Conservation (phyloP, 2,113 vertebrate species). For the Ginglymostoma cirratum region DNA sequence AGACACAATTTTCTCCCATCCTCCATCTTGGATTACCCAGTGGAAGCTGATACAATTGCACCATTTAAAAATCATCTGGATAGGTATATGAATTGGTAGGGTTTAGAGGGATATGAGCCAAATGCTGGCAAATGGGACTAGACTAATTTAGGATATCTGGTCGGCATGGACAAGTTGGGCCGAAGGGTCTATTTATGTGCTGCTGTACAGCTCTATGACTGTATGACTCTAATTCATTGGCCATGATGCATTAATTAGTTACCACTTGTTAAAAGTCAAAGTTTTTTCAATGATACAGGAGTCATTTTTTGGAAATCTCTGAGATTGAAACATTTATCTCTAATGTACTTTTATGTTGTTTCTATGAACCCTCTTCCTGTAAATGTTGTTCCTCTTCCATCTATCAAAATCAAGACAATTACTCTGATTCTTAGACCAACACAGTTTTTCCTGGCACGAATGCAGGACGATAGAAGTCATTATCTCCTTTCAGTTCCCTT, state of each 20-base stretch:
- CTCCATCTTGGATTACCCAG: no score
- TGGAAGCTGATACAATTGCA: no score
- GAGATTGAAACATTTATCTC: not conserved
- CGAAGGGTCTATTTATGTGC: no score
- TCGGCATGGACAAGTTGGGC: no score
- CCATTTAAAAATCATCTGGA: no score
- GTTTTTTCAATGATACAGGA: not conserved
- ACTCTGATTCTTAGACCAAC: not conserved
- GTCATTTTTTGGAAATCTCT: not conserved
- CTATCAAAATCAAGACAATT: not conserved
- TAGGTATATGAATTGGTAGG: no score
- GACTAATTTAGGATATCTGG: no score
- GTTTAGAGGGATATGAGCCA: no score
- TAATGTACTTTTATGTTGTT: not conserved
- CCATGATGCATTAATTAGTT: not conserved
- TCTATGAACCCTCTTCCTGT: not conserved
- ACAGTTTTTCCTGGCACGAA: not conserved
- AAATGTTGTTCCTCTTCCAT: not conserved
- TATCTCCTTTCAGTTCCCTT: not conserved
- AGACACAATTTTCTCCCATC: no score
- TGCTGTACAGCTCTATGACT: no score
- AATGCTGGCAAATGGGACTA: no score
- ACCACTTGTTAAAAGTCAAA: not conserved
- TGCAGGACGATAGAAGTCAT: not conserved
- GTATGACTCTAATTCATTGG: not conserved